Conservation (phyloP, 2,888 invertebrate species). For the Schrankia costaestrigalis region DNA sequence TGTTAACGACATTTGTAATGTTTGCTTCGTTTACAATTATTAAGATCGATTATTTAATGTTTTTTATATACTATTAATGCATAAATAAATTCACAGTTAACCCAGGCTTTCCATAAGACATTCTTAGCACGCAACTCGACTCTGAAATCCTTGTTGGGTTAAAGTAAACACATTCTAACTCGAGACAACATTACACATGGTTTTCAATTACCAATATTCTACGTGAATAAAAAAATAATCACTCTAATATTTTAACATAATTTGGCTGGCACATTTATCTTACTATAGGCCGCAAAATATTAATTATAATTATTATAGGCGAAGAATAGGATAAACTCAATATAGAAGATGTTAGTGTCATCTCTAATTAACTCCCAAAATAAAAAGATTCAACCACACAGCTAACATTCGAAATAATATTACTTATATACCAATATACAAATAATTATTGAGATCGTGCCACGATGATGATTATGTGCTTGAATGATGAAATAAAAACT, state of each 20-base stretch:
- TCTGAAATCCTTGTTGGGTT: slow-evolving; percentile 13
- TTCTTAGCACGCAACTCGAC: slow-evolving; percentile 29
- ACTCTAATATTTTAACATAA: slow-evolving; percentile 5
- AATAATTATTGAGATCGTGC: slow-evolving; percentile 73
- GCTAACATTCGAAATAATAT: slow-evolving; percentile 36
- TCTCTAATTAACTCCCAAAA: too few relatives aligned
- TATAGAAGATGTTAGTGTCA: too few relatives aligned
- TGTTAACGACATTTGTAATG: too few relatives aligned
- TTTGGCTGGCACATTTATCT: slow-evolving; percentile 10
- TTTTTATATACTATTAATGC: too few relatives aligned
- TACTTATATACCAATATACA: slow-evolving; percentile 57
- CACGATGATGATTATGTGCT: slow-evolving; percentile 57
- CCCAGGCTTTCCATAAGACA: slow-evolving; percentile 24
- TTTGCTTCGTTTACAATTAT: too few relatives aligned
- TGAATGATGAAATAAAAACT: slow-evolving; percentile 26
- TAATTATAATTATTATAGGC: too few relatives aligned
- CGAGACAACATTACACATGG: background rate
- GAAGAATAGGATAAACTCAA: too few relatives aligned
- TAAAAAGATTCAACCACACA: slow-evolving; percentile 39
- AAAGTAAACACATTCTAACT: too few relatives aligned
- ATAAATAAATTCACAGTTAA: slow-evolving; percentile 16
- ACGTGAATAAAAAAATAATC: slow-evolving; percentile 8
- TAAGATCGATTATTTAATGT: too few relatives aligned
- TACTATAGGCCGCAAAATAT: slow-evolving; percentile 9
- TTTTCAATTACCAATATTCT: slow-evolving; percentile 6